Percentiles rank a stretch among this genome's conserved stretches.
These are phyloP conservation scores for Micronisus gabar DNA, from an alignment of 2,113 vertebrate species.

Conservation along the genomic window DNA sequence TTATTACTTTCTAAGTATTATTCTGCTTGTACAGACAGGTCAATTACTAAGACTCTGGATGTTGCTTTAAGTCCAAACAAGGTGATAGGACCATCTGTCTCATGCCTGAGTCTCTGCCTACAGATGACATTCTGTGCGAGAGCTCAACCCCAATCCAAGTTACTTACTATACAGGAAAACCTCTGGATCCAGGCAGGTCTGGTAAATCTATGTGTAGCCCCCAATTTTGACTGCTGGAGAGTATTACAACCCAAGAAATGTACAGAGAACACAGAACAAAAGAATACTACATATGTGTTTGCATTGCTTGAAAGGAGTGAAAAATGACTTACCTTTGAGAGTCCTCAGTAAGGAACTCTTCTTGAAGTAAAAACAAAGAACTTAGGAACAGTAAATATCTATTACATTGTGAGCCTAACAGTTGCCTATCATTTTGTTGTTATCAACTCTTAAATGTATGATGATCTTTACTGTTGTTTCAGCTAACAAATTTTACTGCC, in stretches of 20 bases:
- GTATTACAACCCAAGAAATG: neutral
- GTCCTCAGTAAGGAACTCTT: neutral
- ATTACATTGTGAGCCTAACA: neutral
- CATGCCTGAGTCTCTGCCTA: neutral
- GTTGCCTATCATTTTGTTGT: neutral
- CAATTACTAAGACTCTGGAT: neutral
- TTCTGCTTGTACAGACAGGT: neutral
- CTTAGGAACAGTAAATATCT: neutral
- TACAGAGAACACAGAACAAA: neutral
- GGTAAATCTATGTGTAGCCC: neutral
- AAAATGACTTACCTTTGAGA: neutral
- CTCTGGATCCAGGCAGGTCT: neutral
- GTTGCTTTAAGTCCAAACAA: neutral
- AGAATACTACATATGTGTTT: neutral
- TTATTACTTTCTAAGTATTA: neutral
- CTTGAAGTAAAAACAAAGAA: neutral
- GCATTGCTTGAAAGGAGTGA: neutral
- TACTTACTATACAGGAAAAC: neutral
- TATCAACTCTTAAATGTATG: neutral
- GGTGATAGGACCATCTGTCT: neutral
- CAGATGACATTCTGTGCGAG: neutral
- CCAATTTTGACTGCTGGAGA: neutral
- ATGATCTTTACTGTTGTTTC: neutral
- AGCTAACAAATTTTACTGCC: neutral
- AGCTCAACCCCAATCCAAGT: neutral